Evolutionary conservation across 2,888 invertebrate genomes (phyloP).

Genomic region (Teleogryllus oceanicus): DNA sequence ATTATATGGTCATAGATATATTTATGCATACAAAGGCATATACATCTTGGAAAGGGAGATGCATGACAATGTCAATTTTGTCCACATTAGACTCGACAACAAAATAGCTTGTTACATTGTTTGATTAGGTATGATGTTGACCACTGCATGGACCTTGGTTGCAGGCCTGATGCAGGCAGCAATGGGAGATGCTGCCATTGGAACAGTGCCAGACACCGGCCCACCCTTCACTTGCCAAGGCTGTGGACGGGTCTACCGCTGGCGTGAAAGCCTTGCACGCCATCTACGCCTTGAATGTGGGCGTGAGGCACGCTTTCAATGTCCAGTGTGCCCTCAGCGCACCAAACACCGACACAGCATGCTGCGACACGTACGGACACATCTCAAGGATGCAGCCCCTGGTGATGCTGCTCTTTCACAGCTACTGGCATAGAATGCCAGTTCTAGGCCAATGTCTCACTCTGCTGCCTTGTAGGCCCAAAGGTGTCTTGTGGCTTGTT

Average conservation of each 20-base stretch:
- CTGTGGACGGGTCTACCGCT: conserved; percentile 28
- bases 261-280: conserved; percentile 44
- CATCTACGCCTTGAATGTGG: conserved; percentile 78
- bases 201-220: too few species aligned
- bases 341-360: conserved; percentile 31
- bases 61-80: conserved; percentile 31
- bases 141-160: neutral
- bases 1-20: conserved; percentile 27
- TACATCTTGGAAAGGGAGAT: conserved; percentile 58
- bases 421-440: too few species aligned
- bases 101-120: conserved; percentile 30
- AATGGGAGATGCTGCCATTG: neutral
- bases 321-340: conserved; percentile 26
- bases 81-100: conserved; percentile 27
- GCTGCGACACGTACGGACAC: conserved; percentile 26
- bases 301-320: conserved; percentile 30
- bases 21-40: conserved; percentile 55
- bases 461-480: too few species aligned
- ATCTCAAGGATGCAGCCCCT: neutral
- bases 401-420: too few species aligned
- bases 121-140: conserved; percentile 12
- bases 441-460: too few species aligned
- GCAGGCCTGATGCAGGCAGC: neutral
- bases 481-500: too few species aligned
- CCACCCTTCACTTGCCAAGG: conserved; percentile 25